Evolutionary conservation across 92 coral and sea anemone species (phyloP), one percentile per base, ranked within the genome.

Genomic region (Porites lobata): DNA sequence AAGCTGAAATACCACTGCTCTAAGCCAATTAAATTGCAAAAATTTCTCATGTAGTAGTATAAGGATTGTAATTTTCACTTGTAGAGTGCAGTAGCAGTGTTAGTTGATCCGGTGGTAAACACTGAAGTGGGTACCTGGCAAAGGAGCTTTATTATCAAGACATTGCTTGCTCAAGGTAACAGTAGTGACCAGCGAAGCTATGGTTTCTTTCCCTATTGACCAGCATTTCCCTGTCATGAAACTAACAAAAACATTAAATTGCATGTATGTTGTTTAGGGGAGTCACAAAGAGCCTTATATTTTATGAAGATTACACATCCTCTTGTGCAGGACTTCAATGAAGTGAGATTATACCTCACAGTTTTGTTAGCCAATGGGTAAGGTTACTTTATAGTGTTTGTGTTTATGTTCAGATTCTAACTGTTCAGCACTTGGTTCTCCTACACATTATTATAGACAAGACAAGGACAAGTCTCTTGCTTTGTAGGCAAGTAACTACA

Each of bases 71-170:
- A 38, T 38, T 38, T 65, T 65, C 9, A 8, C 6, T 47, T 56
- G n/a, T 80, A 97, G 99, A 91, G 85, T 74, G 99, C 99, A 51
- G 82, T 97, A 43, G 85, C 86, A 65, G 66, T 76, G 68, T 77
- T 96, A 62, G 84, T 85, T 75, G 98, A 90, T 65, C 96, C 97
- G 57, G 84, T 93, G 32, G 78, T 88, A 38, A 81, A 87, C 50
- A 78, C 92, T 8, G 95, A 91, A 88, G 85, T 97, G 65, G 98
- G 95, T 13, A 90, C 95, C 1, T 97, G 99, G 99, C 98, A 95
- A 91, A 94, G 94, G 66, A 90, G 94, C 69, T 94, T 94, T 68
- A 89, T 97, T 32, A 92, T 97, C 90, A 96, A 93, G 87, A 88
- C 96, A 50, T 83, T 97, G 19, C 79, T 94, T 70, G 70, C 92